A percentile compares a stretch with the other conserved stretches of the same genome.
phyloP scores from a whole-genome alignment of 2,113 vertebrate genomes.

The Oreochromis aureus region DNA sequence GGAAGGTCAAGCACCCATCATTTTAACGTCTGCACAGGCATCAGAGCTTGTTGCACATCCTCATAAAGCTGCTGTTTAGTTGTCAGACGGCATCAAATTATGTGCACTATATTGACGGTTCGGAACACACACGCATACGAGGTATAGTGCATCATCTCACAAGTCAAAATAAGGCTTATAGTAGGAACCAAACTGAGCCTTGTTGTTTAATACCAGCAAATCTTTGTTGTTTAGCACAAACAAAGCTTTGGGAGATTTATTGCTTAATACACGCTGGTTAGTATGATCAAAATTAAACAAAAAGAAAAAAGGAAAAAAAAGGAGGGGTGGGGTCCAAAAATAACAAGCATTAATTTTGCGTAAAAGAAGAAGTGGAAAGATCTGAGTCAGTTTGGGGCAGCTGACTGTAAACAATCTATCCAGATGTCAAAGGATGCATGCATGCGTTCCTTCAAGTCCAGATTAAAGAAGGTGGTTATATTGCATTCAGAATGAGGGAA shows the following conservation, averaged over 20 bases:
- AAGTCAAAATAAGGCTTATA: constrained; percentile 11
- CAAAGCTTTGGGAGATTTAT: constrained; percentile 48
- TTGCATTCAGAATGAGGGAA: constrained; percentile 49
- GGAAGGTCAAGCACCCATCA: constrained; percentile 17
- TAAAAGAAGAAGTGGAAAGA: constrained; percentile 16
- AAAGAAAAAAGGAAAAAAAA: neutral
- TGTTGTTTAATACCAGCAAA: constrained; percentile 30
- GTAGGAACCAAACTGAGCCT: constrained; percentile 17
- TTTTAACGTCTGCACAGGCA: constrained; percentile 35
- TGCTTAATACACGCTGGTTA: constrained; percentile 38
- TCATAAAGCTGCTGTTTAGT: constrained; percentile 26
- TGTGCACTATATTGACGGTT: constrained; percentile 13
- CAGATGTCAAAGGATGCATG: constrained; percentile 53
- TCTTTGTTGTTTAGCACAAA: constrained; percentile 32
- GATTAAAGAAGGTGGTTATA: constrained; percentile 1
- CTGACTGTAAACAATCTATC: constrained; percentile 31
- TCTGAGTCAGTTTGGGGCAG: constrained; percentile 30
- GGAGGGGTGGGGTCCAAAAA: constrained; percentile 23
- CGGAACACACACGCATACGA: neutral
- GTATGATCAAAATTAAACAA: constrained; percentile 33
- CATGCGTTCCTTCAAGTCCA: constrained; percentile 50
- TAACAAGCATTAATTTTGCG: constrained; percentile 58
- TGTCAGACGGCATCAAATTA: constrained; percentile 2
- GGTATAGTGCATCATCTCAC: constrained; percentile 26
- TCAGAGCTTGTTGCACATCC: constrained; percentile 22